Evolutionary conservation across 1,140 invertebrate genomes (phyloP), one percentile per base, ranked within the genome.

Genomic region (Panagrolaimus sp.): DNA sequence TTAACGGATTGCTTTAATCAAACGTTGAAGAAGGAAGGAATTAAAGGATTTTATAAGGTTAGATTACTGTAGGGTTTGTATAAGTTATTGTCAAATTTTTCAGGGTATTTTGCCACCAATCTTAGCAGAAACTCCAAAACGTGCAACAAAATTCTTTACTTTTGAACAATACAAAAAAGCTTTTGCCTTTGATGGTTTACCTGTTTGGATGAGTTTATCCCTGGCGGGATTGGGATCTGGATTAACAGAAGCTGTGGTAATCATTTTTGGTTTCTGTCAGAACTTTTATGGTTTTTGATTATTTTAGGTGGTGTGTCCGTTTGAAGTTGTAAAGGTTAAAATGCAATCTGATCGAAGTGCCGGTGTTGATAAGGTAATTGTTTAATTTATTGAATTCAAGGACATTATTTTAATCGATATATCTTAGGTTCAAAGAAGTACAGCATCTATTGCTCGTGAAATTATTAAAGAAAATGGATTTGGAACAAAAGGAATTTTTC

Each of bases 261-360:
- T 17, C 2, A 7, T 15, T 38, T 46, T 46, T 46, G n/a, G n/a
- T 46, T 10, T 10, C 10, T 46, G n/a, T 46, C 10, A n/a, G n/a
- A n/a, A 46, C 10, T 46, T 10, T 10, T n/a, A 46, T 10, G 10
- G n/a, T 46, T n/a, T 9, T 10, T 46, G n/a, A 46, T 10, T 46
- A 46, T 10, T 9, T 46, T 9, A 10, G 21, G 73, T 94, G 63
- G 90, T 94, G 0, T 94, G 94, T 86, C 93, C 93, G 0, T 95
- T 95, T 85, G 92, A 95, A 88, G 91, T 94, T 45, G 91, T 95
- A 1, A 95, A 96, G 87, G 91, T 96, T 1, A 88, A 89, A 24
- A 85, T 87, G 67, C 87, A 87, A 72, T 80, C 86, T 52, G 85
- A 87, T 45, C 82, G 83, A 8, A 90, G 91, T 63, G 90, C 94